Percentiles rank a stretch among this genome's conserved stretches.
Conservation (phyloP, 1,140 invertebrate species). For the Aphaenogaster ashmeadi region DNA sequence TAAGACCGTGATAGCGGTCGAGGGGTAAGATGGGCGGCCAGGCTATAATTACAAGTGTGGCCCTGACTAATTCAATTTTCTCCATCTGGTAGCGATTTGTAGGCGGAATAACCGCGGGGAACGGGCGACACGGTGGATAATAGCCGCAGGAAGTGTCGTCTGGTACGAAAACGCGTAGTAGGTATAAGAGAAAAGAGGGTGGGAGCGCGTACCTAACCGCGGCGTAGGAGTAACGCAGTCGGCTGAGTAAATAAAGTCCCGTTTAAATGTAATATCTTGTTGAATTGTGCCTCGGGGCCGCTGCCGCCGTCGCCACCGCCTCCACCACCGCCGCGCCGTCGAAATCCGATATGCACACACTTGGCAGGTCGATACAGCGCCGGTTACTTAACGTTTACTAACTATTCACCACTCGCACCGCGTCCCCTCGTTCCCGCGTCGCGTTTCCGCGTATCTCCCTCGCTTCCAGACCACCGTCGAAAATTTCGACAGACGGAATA, state of each 20-base stretch:
- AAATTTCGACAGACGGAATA: slow-evolving; percentile 48
- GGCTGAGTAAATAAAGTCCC: slow-evolving; percentile 74
- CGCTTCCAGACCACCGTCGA: neutral
- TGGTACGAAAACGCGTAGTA: slow-evolving; percentile 42
- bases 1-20: slow-evolving; percentile 13
- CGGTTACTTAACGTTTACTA: slow-evolving; percentile 77
- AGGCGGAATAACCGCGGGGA: slow-evolving; percentile 44
- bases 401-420: slow-evolving; percentile 70
- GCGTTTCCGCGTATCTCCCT: neutral
- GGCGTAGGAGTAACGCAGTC: slow-evolving; percentile 68
- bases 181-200: slow-evolving; percentile 61
- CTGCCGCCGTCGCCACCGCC: slow-evolving; percentile 11
- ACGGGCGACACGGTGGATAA: slow-evolving; percentile 52
- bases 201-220: slow-evolving; percentile 48
- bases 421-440: slow-evolving; percentile 27
- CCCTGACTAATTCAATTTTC: slow-evolving; percentile 77
- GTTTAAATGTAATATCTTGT: slow-evolving; percentile 76
- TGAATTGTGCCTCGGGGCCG: slow-evolving; percentile 58
- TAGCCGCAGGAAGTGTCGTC: slow-evolving; percentile 68
- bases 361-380: slow-evolving; percentile 71
- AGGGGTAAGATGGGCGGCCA: neutral
- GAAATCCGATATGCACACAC: slow-evolving; percentile 74
- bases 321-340: slow-evolving; percentile 1
- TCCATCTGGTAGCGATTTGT: slow-evolving; percentile 74
- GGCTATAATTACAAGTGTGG: slow-evolving; percentile 74